Evolutionary conservation across 2,113 vertebrate genomes (phyloP).

Genomic region (Sceloporus undulatus): DNA sequence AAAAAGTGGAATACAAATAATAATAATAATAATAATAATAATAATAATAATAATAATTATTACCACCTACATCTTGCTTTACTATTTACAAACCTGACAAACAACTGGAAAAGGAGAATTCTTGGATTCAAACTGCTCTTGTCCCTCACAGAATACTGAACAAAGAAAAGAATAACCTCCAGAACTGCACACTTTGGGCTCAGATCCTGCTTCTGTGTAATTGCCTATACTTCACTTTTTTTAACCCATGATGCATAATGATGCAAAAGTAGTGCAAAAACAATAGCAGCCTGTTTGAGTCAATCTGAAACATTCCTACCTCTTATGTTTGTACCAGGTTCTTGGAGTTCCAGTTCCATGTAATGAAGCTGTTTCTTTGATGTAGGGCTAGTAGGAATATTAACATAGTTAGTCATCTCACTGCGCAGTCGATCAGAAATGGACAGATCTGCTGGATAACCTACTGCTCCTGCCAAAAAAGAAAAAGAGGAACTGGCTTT

Average conservation of each 20-base stretch:
- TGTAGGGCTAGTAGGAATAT: conserved; percentile 85
- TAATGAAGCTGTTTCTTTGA: conserved; percentile 85
- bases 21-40: too few species aligned
- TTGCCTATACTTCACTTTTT: not conserved
- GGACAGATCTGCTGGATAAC: not conserved
- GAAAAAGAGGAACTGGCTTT: not conserved
- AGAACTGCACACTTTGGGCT: not conserved
- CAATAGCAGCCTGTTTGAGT: not conserved
- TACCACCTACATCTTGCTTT: not conserved
- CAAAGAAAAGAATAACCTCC: not conserved
- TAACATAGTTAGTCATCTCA: conserved; percentile 64
- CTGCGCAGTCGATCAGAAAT: not conserved
- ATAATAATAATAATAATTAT: too few species aligned
- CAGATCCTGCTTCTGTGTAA: not conserved
- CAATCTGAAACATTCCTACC: conserved; percentile 70
- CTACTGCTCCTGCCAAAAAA: not conserved
- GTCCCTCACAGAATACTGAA: not conserved
- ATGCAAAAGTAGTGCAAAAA: not conserved
- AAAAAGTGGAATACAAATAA: too few species aligned
- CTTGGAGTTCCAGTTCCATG: conserved; percentile 85
- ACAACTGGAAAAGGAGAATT: not conserved
- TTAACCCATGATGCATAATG: not conserved
- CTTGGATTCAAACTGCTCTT: not conserved
- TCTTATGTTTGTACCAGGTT: conserved; percentile 75
- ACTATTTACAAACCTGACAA: not conserved